These are phyloP conservation scores for Cephus cinctus DNA, from an alignment of 1,140 invertebrate species.

Conservation along the genomic window DNA sequence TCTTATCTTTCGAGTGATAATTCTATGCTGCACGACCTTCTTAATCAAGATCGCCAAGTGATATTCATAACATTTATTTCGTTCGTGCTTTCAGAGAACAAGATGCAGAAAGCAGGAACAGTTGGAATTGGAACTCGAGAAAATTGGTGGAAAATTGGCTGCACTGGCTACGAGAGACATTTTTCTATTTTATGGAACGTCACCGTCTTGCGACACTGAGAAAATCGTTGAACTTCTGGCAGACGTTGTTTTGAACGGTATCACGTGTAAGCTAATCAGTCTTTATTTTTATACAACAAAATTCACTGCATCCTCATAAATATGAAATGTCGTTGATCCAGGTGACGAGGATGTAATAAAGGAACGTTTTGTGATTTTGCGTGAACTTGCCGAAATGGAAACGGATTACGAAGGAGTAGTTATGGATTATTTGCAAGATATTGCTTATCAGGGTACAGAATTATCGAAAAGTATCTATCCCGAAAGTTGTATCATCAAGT, in stretches of 20 bases:
- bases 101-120: constrained; percentile 9
- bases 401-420: constrained; percentile 20
- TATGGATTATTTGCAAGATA: constrained; percentile 31
- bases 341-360: constrained; percentile 21
- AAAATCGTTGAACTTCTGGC: constrained; percentile 25
- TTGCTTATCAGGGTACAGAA: constrained; percentile 30
- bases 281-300: neutral
- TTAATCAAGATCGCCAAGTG: too few relatives aligned
- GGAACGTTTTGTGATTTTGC: constrained; percentile 21
- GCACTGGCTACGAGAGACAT: constrained; percentile 25
- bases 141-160: constrained; percentile 25
- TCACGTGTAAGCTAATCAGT: constrained; percentile 20
- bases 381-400: constrained; percentile 21
- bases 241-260: constrained; percentile 26
- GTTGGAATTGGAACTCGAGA: constrained; percentile 20
- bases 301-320: neutral
- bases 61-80: too few relatives aligned
- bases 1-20: constrained; percentile 25
- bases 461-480: constrained; percentile 28
- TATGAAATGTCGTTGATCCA: constrained; percentile 9
- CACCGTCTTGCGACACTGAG: constrained; percentile 15
- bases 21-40: too few relatives aligned
- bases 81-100: constrained; percentile 21
- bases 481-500: constrained; percentile 8
- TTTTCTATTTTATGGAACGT: constrained; percentile 35